Percentiles rank a stretch among this genome's conserved stretches.
Evolutionary conservation across 2,113 vertebrate genomes (phyloP).

Genomic region (Chauna torquata): DNA sequence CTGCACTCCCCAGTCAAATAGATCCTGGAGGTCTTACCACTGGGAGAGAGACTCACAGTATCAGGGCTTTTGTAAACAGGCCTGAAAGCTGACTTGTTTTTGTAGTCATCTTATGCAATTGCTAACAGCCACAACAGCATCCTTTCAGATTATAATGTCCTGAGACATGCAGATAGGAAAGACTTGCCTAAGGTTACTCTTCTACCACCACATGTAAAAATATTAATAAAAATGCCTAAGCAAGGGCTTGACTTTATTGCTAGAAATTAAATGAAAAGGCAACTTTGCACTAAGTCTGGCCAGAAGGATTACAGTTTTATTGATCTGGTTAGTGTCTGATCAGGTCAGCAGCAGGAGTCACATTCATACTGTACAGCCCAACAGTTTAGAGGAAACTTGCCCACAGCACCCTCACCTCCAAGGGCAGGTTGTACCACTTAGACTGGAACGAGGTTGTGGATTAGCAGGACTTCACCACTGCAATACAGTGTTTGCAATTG

Average conservation of each 20-base stretch:
- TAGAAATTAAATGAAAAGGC: slow-evolving; percentile 27
- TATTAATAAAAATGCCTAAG: slow-evolving; percentile 42
- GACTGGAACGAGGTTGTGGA: neutral
- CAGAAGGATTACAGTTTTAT: slow-evolving; percentile 13
- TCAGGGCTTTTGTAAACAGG: neutral
- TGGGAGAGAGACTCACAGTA: neutral
- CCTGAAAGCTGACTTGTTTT: slow-evolving; percentile 15
- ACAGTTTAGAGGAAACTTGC: neutral
- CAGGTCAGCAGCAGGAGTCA: neutral
- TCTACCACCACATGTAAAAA: slow-evolving; percentile 50
- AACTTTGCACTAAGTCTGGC: neutral
- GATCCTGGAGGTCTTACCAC: neutral
- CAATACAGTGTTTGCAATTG: neutral
- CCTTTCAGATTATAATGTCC: slow-evolving; percentile 34
- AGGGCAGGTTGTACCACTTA: neutral
- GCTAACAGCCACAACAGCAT: slow-evolving; percentile 36
- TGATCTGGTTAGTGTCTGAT: slow-evolving; percentile 10
- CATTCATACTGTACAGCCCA: neutral
- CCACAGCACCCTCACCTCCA: neutral
- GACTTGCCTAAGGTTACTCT: slow-evolving; percentile 32
- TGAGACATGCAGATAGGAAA: slow-evolving; percentile 38
- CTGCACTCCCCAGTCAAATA: neutral
- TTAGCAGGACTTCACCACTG: neutral
- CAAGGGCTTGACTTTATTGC: neutral
- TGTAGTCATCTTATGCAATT: slow-evolving; percentile 11